A percentile compares a stretch with the other conserved stretches of the same genome.
Conservation (phyloP, 2,113 vertebrate species). For the Daboia siamensis region DNA sequence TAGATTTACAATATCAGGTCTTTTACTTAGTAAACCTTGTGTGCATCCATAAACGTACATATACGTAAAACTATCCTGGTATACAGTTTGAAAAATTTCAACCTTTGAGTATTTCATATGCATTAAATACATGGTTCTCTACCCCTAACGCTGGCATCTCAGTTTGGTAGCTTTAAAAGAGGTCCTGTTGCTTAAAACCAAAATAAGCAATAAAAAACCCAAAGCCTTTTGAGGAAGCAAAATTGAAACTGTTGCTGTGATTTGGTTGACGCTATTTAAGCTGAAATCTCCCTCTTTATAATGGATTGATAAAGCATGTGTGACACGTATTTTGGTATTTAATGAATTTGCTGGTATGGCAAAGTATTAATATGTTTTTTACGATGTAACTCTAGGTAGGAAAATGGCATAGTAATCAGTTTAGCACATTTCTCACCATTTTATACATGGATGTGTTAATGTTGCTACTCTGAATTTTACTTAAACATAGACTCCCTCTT, state of each 20-base stretch:
- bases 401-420: not conserved
- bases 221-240: not conserved
- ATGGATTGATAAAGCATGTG: not conserved
- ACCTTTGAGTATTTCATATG: not conserved
- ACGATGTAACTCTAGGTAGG: not conserved
- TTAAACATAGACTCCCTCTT: conserved; percentile 70
- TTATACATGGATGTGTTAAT: conserved; percentile 8
- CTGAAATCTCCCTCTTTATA: not conserved
- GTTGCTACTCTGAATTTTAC: conserved; percentile 42
- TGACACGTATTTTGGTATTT: not conserved
- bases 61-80: not conserved
- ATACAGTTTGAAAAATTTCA: not conserved
- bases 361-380: not conserved
- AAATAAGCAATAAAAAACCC: not conserved
- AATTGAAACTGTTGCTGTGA: not conserved
- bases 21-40: not conserved
- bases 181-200: not conserved
- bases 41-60: not conserved
- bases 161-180: not conserved
- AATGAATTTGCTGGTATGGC: not conserved
- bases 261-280: not conserved
- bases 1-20: not conserved
- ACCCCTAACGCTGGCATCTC: not conserved
- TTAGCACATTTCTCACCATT: not conserved
- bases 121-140: not conserved